Percentiles rank a stretch among this genome's conserved stretches.
These are phyloP conservation scores for Drosophila koepferae DNA, from an alignment of 2,888 invertebrate genomes.

Conservation along the genomic window DNA sequence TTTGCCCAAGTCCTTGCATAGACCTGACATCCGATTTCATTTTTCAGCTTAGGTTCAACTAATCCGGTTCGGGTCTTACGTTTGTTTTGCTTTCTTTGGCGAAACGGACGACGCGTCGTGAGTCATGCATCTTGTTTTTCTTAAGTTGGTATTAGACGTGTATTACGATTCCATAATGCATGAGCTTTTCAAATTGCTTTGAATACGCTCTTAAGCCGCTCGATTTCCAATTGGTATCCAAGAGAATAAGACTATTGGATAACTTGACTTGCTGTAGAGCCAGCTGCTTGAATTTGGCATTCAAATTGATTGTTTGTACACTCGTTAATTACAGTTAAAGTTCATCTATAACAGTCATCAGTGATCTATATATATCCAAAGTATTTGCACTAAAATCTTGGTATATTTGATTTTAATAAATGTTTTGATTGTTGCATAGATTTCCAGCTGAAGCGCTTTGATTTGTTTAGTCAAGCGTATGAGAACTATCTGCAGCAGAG, in stretches of 20 bases:
- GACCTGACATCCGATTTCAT: constrained; percentile 5
- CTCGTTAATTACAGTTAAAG: no score
- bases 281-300: not conserved
- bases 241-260: not conserved
- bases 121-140: constrained; percentile 12
- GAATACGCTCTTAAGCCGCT: not conserved
- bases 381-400: not conserved
- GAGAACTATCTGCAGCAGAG: not conserved
- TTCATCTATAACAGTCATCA: not conserved
- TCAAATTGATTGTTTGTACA: not conserved
- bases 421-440: not conserved
- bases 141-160: not conserved
- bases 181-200: not conserved
- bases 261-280: no score
- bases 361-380: not conserved
- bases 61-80: constrained; percentile 6
- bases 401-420: not conserved
- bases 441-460: not conserved
- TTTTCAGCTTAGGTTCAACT: constrained; percentile 11
- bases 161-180: constrained; percentile 3
- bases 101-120: not conserved
- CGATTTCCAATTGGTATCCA: not conserved
- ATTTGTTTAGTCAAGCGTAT: constrained; percentile 3
- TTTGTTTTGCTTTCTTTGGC: not conserved
- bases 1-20: not conserved